phyloP scores from a whole-genome alignment of 2,888 invertebrate species.

The Scrobipalpa atriplicella region DNA sequence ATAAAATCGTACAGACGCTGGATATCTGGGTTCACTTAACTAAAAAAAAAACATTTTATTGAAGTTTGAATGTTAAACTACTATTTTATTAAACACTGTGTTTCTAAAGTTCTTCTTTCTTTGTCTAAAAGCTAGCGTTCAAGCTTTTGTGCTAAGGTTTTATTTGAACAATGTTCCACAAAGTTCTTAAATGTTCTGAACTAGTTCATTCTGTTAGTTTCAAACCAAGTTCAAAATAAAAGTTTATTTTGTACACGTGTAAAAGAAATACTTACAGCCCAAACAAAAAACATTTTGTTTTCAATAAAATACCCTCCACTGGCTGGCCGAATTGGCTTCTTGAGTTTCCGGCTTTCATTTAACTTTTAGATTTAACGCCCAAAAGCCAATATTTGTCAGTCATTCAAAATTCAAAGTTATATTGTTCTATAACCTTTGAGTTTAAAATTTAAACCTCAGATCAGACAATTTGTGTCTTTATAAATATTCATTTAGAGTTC shows the following conservation, averaged over 20 bases:
- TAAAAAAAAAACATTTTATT: no score
- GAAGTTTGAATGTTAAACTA: no score
- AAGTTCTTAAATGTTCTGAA: not conserved
- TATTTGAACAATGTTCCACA: not conserved
- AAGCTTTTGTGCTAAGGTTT: not conserved
- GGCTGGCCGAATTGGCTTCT: not conserved
- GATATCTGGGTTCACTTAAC: no score
- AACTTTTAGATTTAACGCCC: conserved; percentile 4
- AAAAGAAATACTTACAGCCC: no score
- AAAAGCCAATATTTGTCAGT: not conserved
- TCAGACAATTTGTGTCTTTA: not conserved
- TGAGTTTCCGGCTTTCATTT: not conserved
- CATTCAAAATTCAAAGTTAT: not conserved
- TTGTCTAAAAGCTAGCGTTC: not conserved
- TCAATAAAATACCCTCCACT: not conserved
- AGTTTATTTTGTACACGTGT: no score
- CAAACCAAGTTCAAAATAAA: no score
- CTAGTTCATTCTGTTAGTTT: no score
- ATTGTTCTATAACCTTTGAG: not conserved
- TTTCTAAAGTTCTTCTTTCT: not conserved
- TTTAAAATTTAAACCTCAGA: not conserved
- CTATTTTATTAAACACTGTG: not conserved
- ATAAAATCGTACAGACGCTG: no score
- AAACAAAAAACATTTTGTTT: no score
- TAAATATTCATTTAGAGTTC: not conserved